phyloP scores from a whole-genome alignment of 2,888 invertebrate species.

The Apotomis betuletana region DNA sequence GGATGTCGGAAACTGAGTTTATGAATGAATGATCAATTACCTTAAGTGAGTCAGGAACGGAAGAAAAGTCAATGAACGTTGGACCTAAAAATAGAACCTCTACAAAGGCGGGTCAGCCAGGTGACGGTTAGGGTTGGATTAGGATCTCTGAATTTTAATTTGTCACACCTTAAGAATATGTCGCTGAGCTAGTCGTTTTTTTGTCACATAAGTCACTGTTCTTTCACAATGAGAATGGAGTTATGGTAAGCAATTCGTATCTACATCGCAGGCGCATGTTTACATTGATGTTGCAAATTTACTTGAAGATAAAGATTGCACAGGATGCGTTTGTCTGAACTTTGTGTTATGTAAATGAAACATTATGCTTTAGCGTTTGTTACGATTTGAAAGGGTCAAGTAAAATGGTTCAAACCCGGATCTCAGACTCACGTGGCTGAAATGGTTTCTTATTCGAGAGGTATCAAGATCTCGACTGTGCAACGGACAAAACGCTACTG shows the following conservation, averaged over 20 bases:
- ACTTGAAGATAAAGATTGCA: neutral
- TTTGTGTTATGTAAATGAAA: too few species aligned
- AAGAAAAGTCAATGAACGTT: constrained; percentile 6
- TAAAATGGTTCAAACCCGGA: too few species aligned
- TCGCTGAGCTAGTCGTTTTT: neutral
- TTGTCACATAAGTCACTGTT: neutral
- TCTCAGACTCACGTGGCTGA: too few species aligned
- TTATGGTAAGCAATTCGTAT: neutral
- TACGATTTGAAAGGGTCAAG: too few species aligned
- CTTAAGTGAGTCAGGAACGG: neutral
- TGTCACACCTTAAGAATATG: neutral
- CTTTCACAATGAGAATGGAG: neutral
- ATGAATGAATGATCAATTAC: constrained; percentile 21
- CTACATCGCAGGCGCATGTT: neutral
- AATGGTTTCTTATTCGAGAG: too few species aligned
- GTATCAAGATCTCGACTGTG: too few species aligned
- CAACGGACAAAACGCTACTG: too few species aligned
- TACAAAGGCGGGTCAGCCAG: constrained; percentile 24
- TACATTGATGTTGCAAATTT: neutral
- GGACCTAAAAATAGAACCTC: constrained; percentile 30
- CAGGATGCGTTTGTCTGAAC: neutral
- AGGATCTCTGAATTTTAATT: constrained; percentile 26
- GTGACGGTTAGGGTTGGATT: constrained; percentile 15
- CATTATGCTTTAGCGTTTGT: too few species aligned
- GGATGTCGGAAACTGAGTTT: neutral